These are phyloP conservation scores for Cyprinodon brontotheroides DNA, from an alignment of 2,113 vertebrate genomes.

Conservation along the genomic window DNA sequence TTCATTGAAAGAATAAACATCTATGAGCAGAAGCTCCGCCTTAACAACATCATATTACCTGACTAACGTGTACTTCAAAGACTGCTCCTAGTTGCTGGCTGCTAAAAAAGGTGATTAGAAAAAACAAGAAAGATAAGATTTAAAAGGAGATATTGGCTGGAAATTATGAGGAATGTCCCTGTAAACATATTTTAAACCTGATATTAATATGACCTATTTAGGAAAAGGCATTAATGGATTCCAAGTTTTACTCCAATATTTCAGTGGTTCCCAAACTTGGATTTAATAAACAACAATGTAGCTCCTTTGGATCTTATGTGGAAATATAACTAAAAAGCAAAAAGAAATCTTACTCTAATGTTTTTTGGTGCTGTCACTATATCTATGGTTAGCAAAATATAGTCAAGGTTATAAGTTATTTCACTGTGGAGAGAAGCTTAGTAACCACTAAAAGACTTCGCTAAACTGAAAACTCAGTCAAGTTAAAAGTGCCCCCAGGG, in stretches of 20 bases:
- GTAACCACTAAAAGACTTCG: too few species aligned
- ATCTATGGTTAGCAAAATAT: too few species aligned
- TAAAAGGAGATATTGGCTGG: background rate
- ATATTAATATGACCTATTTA: too few species aligned
- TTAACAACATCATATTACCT: background rate
- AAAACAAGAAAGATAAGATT: background rate
- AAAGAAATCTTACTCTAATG: background rate
- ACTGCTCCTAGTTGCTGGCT: background rate
- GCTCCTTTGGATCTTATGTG: background rate
- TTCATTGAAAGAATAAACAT: conserved; percentile 1
- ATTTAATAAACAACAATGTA: background rate
- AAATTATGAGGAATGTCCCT: background rate
- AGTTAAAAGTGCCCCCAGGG: too few species aligned
- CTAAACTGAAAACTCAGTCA: too few species aligned
- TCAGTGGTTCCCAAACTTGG: background rate
- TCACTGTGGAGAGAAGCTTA: too few species aligned
- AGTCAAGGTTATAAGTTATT: too few species aligned
- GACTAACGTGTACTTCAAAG: background rate
- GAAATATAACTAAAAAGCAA: background rate
- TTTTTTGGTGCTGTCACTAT: background rate
- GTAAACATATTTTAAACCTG: too few species aligned
- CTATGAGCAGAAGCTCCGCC: conserved; percentile 28
- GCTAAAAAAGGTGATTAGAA: conserved; percentile 6
- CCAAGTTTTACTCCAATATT: background rate
- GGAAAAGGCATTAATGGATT: too few species aligned